Conservation (phyloP, 2,113 vertebrate species). For the Marcusenius ussheri region DNA sequence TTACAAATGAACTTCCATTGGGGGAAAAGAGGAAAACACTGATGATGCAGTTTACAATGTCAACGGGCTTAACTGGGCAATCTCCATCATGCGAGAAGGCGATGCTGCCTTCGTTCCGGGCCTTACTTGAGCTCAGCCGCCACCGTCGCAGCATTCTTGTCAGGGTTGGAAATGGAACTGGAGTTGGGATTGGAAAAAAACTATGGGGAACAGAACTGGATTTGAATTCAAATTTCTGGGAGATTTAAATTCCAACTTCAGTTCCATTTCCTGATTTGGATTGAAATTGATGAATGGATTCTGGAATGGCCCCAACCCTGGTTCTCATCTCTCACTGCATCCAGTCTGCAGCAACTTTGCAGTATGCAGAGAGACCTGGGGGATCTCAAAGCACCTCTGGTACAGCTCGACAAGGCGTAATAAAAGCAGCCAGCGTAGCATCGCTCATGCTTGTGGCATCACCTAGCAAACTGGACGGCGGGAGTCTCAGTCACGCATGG, state of each 20-base stretch:
- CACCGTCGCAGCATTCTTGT: neutral
- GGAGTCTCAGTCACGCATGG: neutral
- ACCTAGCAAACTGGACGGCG: neutral
- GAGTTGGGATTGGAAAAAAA: too few relatives aligned
- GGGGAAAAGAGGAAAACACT: neutral
- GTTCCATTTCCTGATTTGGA: too few relatives aligned
- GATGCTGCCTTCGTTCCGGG: neutral
- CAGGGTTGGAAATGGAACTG: too few relatives aligned
- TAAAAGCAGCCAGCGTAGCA: neutral
- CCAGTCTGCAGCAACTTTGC: neutral
- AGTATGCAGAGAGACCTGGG: neutral
- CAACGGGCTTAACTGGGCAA: constrained; percentile 1
- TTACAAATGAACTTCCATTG: neutral
- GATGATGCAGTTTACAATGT: neutral
- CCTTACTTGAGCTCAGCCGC: neutral
- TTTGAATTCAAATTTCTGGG: too few relatives aligned
- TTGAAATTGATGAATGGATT: too few relatives aligned
- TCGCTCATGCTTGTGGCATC: neutral
- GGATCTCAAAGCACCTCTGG: neutral
- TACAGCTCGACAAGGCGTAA: neutral
- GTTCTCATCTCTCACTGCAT: neutral
- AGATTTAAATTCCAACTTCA: too few relatives aligned
- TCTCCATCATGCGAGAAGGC: neutral
- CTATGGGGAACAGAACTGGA: too few relatives aligned
- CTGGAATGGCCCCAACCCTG: too few relatives aligned